A percentile compares a stretch with the other conserved stretches of the same genome.
phyloP scores from a whole-genome alignment of 2,113 vertebrate species.

The Sakesphorus luctuosus region DNA sequence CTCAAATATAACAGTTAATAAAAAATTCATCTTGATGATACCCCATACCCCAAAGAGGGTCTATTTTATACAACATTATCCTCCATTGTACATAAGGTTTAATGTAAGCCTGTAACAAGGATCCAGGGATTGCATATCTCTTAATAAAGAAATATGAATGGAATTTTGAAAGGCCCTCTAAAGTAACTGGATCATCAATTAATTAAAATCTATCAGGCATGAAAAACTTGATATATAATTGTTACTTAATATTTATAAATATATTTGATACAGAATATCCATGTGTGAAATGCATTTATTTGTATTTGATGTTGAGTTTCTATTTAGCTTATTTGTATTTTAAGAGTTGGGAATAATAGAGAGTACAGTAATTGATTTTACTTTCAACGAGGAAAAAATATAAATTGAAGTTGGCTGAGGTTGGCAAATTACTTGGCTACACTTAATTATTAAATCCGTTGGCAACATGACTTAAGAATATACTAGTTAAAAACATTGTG shows the following conservation, averaged over 20 bases:
- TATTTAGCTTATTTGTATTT: neutral
- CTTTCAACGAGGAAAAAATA: neutral
- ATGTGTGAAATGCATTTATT: neutral
- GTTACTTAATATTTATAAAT: neutral
- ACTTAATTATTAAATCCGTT: conserved; percentile 50
- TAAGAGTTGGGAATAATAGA: neutral
- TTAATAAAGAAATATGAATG: neutral
- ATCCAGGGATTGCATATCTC: neutral
- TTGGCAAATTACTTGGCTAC: neutral
- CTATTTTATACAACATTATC: neutral
- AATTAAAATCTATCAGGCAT: neutral
- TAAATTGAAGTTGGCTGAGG: neutral
- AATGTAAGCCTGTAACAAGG: neutral
- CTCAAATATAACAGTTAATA: neutral
- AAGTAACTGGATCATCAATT: neutral
- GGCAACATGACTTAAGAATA: neutral
- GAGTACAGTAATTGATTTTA: neutral
- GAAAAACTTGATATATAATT: neutral
- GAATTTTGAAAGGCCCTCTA: neutral
- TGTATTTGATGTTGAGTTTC: neutral
- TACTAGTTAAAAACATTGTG: neutral
- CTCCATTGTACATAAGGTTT: neutral
- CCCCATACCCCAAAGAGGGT: neutral
- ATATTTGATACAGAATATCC: neutral
- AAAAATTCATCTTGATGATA: neutral